These are phyloP conservation scores for Orchesella flavescens DNA, from an alignment of 2,888 invertebrate species.

Conservation along the genomic window DNA sequence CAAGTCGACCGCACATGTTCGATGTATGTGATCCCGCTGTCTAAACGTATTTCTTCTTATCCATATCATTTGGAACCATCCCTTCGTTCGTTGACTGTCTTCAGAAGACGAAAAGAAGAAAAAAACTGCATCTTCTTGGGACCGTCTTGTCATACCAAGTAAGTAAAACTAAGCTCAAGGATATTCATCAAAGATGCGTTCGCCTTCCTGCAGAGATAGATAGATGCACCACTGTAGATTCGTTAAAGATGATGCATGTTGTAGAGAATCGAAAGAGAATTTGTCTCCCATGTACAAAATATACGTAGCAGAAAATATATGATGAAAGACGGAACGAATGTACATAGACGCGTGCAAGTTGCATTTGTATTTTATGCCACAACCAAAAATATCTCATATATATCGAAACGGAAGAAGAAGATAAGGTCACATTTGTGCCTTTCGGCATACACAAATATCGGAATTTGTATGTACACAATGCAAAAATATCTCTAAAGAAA, in stretches of 20 bases:
- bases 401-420: neutral
- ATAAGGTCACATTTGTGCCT: too few species aligned
- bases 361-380: too few species aligned
- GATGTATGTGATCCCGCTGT: neutral
- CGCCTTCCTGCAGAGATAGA: constrained; percentile 27
- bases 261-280: constrained; percentile 43
- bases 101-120: constrained; percentile 9
- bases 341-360: neutral
- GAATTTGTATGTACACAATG: too few species aligned
- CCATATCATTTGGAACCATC: constrained; percentile 42
- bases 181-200: constrained; percentile 59
- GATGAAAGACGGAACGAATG: neutral
- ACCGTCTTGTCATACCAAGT: constrained; percentile 63
- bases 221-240: constrained; percentile 37
- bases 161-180: constrained; percentile 48
- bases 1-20: constrained; percentile 1
- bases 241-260: constrained; percentile 52
- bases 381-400: constrained; percentile 4
- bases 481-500: neutral
- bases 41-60: constrained; percentile 5
- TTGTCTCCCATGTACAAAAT: constrained; percentile 24
- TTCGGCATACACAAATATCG: too few species aligned
- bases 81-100: constrained; percentile 40
- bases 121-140: constrained; percentile 51
- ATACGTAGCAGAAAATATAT: neutral